Evolutionary conservation across 2,113 vertebrate species (phyloP), one percentile per base, ranked within the genome.

Genomic region (Erythrocercus mccallii): DNA sequence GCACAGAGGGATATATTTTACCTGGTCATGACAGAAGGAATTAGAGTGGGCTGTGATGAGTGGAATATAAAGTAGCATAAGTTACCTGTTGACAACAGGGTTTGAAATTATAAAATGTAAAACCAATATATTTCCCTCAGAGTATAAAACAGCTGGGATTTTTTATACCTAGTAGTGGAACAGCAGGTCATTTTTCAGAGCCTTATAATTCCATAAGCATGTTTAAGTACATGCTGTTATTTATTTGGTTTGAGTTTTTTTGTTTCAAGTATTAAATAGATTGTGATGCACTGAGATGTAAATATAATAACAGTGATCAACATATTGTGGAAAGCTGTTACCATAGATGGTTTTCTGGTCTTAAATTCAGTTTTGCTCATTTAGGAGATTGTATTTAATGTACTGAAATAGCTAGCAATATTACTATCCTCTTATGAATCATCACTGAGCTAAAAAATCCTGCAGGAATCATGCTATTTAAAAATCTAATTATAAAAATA

Each of bases 51-150:
- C 58, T 97, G 95, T 96, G 96, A 97, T 91, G 95, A 98, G 91
- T 74, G 88, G 97, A 98, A 97, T 98, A 96, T 97, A 98, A 98
- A 97, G 95, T 96, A 97, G 97, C 78, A 58, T 97, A 98, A 97
- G 96, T 96, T 97, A 97, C 93, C 94, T 97, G 96, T 97, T 97
- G 97, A 97, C 96, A 97, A 94, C 83, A 92, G 83, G 94, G 70
- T 94, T 96, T 96, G 97, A 97, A 98, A 98, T 98, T 96, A 97
- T 97, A 97, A 98, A 97, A 98, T 93, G 94, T 94, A 97, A 98
- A 97, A 54, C 93, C 84, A 96, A 95, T 97, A 97, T 97, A 97
- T 98, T 97, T 98, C 78, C 78, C 81, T 91, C 86, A 77, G 83
- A 76, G 78, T 93, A 60, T 80, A 92, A 96, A 98, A 95, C 94